Evolutionary conservation across 2,888 invertebrate genomes (phyloP), one percentile per base, ranked within the genome.

Genomic region (Cancer borealis): DNA sequence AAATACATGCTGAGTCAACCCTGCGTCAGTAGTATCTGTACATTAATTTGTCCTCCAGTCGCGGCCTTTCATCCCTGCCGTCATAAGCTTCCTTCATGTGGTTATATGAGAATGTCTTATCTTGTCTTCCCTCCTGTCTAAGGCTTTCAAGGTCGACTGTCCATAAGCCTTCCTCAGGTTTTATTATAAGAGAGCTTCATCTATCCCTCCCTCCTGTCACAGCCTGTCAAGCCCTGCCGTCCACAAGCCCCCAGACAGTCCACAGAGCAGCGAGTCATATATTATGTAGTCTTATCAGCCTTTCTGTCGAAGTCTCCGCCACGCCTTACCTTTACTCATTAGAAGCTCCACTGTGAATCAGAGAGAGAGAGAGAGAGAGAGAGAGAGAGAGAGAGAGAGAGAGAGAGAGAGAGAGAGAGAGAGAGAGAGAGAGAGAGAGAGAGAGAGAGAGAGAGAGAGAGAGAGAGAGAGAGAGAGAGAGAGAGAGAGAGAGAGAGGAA

Each of bases 381-480:
- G 39, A 47, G 46, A 47, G 89, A n/a, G 46, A 89, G n/a, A n/a
- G 47, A 89, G 88, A 88, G 39, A 88, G 88, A 88, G 88, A 88
- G 60, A 66, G 60, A 66, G 60, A 66, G 60, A 66, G 60, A 66
- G 60, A 66, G 60, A 66, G 60, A 46, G 47, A 46, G 26, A 47
- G 45, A 26, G 89, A 66, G 60, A 66, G 60, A 66, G 60, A 66
- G 60, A 66, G 60, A 66, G n/a, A 66, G 14, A 12, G 54, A 39
- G 39, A 39, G 39, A 39, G 39, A 39, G 39, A 39, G 39, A 26
- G 8, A 14, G n/a, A 12, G 54, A 54, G 54, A 54, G 14, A 12
- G 54, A 66, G 60, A 66, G 60, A 66, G 60, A 46, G 47, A 46
- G 26, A 47, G 45, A 26, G 89, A 66, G 60, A 66, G 60, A 66